phyloP scores from a whole-genome alignment of 2,113 vertebrate genomes.

The Chrysochloris asiatica region DNA sequence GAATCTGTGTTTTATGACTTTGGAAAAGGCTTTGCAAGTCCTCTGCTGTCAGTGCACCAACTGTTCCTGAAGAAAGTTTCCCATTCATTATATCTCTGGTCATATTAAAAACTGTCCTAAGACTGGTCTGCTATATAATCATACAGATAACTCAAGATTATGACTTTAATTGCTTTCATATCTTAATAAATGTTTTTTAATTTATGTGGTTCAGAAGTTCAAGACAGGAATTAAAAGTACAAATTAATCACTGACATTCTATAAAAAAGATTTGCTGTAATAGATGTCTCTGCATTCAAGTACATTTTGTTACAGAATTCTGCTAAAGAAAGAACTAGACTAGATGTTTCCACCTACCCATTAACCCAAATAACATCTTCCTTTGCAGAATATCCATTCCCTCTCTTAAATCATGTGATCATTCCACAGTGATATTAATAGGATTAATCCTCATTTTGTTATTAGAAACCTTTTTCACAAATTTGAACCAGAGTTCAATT shows the following conservation, averaged over 20 bases:
- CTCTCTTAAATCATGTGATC: conserved; percentile 28
- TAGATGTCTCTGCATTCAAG: conserved; percentile 19
- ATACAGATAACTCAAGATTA: not conserved
- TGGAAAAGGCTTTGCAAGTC: not conserved
- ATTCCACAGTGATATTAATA: conserved; percentile 57
- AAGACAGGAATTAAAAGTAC: conserved; percentile 47
- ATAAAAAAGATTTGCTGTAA: conserved; percentile 50
- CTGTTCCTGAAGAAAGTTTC: not conserved
- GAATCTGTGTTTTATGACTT: not conserved
- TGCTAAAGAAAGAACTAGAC: conserved; percentile 59
- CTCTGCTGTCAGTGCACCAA: not conserved
- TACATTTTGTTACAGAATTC: conserved; percentile 52
- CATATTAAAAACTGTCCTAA: not conserved
- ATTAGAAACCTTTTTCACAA: conserved; percentile 45
- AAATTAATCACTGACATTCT: conserved; percentile 38
- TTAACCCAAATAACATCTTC: conserved; percentile 60
- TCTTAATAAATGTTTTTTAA: conserved; percentile 13
- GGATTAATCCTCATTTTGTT: conserved; percentile 30
- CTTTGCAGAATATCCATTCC: conserved; percentile 52
- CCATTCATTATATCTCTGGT: not conserved
- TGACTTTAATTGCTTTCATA: not conserved
- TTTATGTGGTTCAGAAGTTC: conserved; percentile 49
- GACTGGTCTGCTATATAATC: not conserved
- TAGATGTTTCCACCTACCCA: conserved; percentile 59
- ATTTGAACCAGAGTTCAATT: conserved; percentile 40